These are phyloP conservation scores for Nemotelus nigrinus DNA, from an alignment of 2,888 invertebrate genomes.

Conservation along the genomic window DNA sequence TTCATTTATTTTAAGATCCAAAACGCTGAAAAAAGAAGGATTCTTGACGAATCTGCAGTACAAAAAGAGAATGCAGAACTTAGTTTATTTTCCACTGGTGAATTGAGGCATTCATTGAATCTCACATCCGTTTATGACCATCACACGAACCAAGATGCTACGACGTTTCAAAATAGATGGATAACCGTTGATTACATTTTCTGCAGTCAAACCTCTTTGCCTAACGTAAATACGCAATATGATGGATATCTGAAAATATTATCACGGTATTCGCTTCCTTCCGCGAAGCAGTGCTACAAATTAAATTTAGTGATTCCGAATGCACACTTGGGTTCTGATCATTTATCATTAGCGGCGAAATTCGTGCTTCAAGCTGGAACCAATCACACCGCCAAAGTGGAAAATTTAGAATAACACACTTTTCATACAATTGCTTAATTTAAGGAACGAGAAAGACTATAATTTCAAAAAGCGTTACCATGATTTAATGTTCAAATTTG, in stretches of 20 bases:
- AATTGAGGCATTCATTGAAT: conserved; percentile 73
- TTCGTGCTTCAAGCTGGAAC: conserved; percentile 63
- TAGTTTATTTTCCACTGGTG: conserved; percentile 64
- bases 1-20: conserved; percentile 34
- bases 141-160: conserved; percentile 69
- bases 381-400: not conserved
- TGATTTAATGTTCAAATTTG: too few species aligned
- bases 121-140: conserved; percentile 77
- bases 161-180: conserved; percentile 82
- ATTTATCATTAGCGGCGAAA: conserved; percentile 79
- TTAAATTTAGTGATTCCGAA: conserved; percentile 77
- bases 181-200: conserved; percentile 92
- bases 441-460: not conserved
- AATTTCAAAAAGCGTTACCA: not conserved
- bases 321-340: conserved; percentile 79
- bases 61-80: not conserved
- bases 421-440: not conserved
- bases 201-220: conserved; percentile 68
- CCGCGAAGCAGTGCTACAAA: conserved; percentile 68
- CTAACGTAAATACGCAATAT: conserved; percentile 18
- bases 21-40: conserved; percentile 30
- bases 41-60: not conserved
- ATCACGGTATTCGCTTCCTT: conserved; percentile 75
- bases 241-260: conserved; percentile 67
- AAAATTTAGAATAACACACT: not conserved